These are phyloP conservation scores for Eupithecia inturbata DNA, from an alignment of 2,888 invertebrate species.

Conservation along the genomic window DNA sequence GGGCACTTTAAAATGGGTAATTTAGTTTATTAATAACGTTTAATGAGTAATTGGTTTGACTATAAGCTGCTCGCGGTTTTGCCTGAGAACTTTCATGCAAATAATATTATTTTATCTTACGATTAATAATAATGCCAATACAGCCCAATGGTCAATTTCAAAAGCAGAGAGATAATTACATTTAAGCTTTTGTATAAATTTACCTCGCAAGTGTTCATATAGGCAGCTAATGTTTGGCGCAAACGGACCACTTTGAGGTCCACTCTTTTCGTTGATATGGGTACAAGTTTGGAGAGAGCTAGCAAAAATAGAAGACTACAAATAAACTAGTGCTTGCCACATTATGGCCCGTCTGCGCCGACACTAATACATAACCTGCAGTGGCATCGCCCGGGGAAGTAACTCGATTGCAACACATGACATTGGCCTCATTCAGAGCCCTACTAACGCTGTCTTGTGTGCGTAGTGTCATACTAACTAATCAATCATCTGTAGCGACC, in stretches of 20 bases:
- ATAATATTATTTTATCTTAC: not conserved
- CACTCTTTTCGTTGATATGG: not conserved
- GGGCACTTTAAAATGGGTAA: not conserved
- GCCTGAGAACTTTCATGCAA: not conserved
- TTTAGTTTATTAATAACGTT: constrained; percentile 2
- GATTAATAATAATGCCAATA: not conserved
- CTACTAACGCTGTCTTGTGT: constrained; percentile 76
- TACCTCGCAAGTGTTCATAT: not conserved
- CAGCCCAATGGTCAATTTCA: not conserved
- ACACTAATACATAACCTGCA: constrained; percentile 14
- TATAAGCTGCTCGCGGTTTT: not conserved
- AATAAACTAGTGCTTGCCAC: not conserved
- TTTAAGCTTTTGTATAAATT: not conserved
- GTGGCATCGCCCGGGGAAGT: constrained; percentile 61
- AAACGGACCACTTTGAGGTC: not conserved
- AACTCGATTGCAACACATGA: constrained; percentile 76
- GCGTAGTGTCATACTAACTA: constrained; percentile 43
- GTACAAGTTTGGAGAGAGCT: not conserved
- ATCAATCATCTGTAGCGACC: constrained; percentile 21
- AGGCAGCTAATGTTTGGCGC: not conserved
- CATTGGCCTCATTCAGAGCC: constrained; percentile 78
- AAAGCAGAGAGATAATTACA: not conserved
- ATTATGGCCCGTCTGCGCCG: not conserved
- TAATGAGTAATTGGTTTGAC: not conserved
- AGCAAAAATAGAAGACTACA: not conserved